These are phyloP conservation scores for Parapristionchus giblindavisi DNA, from an alignment of 2,888 invertebrate species.

Conservation along the genomic window DNA sequence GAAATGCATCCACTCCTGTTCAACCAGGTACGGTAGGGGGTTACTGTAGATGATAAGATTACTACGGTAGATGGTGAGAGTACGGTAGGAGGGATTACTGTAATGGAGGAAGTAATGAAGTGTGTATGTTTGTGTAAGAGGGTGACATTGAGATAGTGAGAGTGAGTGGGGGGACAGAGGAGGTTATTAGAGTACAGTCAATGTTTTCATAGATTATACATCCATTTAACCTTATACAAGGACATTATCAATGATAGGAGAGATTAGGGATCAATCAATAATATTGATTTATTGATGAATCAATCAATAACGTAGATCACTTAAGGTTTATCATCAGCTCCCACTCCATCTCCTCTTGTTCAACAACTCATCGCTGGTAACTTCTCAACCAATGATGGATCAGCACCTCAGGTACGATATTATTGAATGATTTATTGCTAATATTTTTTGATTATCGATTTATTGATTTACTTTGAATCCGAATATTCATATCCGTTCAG, in stretches of 20 bases:
- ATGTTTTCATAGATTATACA: no score
- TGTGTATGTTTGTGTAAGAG: neutral
- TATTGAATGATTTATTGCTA: neutral
- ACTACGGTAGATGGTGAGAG: neutral
- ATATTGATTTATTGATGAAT: neutral
- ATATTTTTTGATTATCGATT: neutral
- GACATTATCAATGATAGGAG: no score
- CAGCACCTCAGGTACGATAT: constrained; percentile 19
- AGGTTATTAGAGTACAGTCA: neutral
- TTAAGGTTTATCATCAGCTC: constrained; percentile 27
- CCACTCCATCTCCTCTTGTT: constrained; percentile 54
- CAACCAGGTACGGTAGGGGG: constrained; percentile 1
- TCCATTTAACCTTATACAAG: no score
- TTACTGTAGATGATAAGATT: no score
- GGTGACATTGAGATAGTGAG: neutral
- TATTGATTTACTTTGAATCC: constrained; percentile 4
- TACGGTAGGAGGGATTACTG: neutral
- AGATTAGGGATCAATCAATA: no score
- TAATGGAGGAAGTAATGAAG: neutral
- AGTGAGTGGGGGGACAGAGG: neutral
- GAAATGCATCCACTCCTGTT: constrained; percentile 54
- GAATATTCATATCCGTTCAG: constrained; percentile 4
- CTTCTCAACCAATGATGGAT: constrained; percentile 25
- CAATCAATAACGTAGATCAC: neutral
- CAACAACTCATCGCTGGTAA: constrained; percentile 51